phyloP scores from a whole-genome alignment of 2,113 vertebrate species.

The Chloebia gouldiae region DNA sequence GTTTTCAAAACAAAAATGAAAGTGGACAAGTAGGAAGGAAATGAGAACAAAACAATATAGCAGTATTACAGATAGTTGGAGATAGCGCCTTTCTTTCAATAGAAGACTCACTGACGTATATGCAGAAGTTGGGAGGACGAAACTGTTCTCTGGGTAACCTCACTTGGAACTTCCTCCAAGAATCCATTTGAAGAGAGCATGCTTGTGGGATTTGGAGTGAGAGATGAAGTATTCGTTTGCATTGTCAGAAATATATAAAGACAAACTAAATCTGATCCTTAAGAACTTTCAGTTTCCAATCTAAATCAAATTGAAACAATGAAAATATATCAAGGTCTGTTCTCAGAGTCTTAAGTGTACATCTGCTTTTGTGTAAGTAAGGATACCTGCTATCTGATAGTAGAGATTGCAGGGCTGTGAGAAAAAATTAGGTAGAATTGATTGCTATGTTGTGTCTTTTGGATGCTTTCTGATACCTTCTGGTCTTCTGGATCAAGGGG shows the following conservation, averaged over 20 bases:
- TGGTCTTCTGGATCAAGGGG: neutral
- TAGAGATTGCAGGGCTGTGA: neutral
- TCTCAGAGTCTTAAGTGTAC: neutral
- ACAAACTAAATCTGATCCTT: neutral
- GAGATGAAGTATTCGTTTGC: neutral
- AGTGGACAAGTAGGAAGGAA: neutral
- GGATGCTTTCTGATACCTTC: neutral
- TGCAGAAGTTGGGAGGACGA: neutral
- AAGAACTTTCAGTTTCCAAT: neutral
- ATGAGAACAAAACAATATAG: neutral
- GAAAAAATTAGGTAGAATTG: neutral
- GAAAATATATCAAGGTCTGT: neutral
- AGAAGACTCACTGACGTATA: neutral
- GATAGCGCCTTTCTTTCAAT: neutral
- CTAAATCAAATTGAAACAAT: neutral
- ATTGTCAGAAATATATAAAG: neutral
- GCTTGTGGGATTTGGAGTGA: neutral
- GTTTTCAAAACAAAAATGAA: conserved; percentile 1
- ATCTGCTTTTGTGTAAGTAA: neutral
- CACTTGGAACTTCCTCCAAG: neutral
- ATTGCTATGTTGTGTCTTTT: neutral
- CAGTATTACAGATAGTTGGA: neutral
- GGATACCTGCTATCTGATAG: neutral
- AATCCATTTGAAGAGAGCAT: neutral
- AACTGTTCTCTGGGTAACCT: neutral